Percentiles rank a stretch among this genome's conserved stretches.
phyloP scores from a whole-genome alignment of 37 sponge, comb jelly and placozoan species.

The Petrosia ficiformis region DNA sequence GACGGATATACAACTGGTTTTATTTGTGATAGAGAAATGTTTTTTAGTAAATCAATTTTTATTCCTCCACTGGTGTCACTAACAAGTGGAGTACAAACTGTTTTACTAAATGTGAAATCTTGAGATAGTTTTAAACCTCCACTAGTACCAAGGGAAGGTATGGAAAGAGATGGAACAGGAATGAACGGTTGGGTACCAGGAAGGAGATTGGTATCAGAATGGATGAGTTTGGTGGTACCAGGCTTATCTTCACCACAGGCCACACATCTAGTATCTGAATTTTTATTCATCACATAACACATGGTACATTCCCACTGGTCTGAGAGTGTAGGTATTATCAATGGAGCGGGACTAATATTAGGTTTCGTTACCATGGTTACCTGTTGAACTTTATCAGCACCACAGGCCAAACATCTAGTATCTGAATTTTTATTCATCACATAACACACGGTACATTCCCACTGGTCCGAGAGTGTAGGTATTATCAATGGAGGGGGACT shows the following conservation, averaged over 20 bases:
- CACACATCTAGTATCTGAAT: neutral
- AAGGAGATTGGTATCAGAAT: too few species aligned
- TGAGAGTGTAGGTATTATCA: neutral
- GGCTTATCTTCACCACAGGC: slow-evolving; percentile 16
- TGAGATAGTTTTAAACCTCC: too few species aligned
- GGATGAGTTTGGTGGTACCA: too few species aligned
- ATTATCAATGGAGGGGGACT: neutral
- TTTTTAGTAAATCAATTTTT: too few species aligned
- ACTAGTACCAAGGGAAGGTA: too few species aligned
- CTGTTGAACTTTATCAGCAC: neutral
- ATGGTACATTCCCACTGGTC: slow-evolving; percentile 16
- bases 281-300: slow-evolving; percentile 25
- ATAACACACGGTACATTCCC: slow-evolving; percentile 37
- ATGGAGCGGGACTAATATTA: too few species aligned
- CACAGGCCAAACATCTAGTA: slow-evolving; percentile 40
- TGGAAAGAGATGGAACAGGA: too few species aligned
- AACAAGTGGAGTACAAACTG: neutral
- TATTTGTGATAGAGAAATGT: neutral
- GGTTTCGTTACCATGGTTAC: neutral
- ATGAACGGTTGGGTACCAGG: too few species aligned
- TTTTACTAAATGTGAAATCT: too few species aligned
- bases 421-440: slow-evolving; percentile 18
- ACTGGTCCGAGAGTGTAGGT: slow-evolving; percentile 9
- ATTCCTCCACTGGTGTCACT: neutral
- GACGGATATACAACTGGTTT: slow-evolving; percentile 48